phyloP scores from a whole-genome alignment of 2,113 vertebrate genomes.

The Campylomormyrus numenius region DNA sequence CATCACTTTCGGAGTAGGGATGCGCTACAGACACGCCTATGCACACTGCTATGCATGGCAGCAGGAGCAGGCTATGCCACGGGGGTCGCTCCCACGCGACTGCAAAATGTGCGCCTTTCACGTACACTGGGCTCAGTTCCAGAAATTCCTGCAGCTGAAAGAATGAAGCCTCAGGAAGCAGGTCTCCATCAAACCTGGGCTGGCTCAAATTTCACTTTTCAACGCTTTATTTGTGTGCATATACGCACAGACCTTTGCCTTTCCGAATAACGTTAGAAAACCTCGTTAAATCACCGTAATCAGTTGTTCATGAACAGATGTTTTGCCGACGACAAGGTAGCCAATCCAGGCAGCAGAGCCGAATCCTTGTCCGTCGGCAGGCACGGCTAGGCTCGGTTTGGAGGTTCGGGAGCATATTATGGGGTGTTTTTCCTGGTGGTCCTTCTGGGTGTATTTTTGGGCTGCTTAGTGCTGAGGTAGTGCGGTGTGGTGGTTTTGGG shows the following conservation, averaged over 20 bases:
- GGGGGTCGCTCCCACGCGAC: not conserved
- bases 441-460: not conserved
- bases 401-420: not conserved
- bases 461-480: not conserved
- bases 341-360: slow-evolving; percentile 25
- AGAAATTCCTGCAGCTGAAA: not conserved
- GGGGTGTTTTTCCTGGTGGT: not conserved
- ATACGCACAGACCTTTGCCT: not conserved
- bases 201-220: not conserved
- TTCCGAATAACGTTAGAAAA: not conserved
- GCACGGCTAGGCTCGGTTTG: not conserved
- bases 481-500: not conserved
- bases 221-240: not conserved
- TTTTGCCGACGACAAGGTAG: slow-evolving; percentile 34
- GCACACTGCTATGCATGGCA: not conserved
- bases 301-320: slow-evolving; percentile 14
- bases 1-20: not conserved
- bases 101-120: not conserved
- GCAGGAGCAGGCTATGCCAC: not conserved
- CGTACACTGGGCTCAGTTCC: not conserved
- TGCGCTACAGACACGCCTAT: not conserved
- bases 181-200: not conserved
- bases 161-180: not conserved
- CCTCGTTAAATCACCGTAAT: not conserved
- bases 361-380: slow-evolving; percentile 32